Percentiles rank a stretch among this genome's conserved stretches.
Conservation (phyloP, 2,888 invertebrate species). For the Drosophila histrio region DNA sequence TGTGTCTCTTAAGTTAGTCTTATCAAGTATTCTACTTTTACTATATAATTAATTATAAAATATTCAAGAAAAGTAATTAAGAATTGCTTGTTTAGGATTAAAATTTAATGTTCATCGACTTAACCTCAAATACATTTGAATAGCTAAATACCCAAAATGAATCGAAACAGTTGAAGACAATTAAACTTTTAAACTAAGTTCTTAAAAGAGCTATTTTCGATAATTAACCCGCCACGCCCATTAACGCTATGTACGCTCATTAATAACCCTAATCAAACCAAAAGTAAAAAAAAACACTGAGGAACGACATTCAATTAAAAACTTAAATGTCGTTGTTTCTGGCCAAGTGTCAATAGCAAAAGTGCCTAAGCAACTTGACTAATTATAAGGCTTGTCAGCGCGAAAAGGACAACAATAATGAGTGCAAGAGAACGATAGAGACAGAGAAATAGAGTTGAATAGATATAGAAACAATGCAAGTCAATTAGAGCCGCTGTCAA, state of each 20-base stretch:
- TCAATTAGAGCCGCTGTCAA: constrained; percentile 67
- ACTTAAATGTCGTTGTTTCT: constrained; percentile 35
- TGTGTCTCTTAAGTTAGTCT: too few relatives aligned
- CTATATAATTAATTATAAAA: too few relatives aligned
- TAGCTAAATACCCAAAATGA: neutral
- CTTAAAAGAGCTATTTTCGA: constrained; percentile 7
- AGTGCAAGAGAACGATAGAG: constrained; percentile 4
- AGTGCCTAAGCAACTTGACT: constrained; percentile 61
- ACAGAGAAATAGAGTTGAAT: constrained; percentile 1
- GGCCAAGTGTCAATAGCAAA: constrained; percentile 67
- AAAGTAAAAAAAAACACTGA: constrained; percentile 6
- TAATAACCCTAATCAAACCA: constrained; percentile 39
- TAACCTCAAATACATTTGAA: neutral
- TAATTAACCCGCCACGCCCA: constrained; percentile 2
- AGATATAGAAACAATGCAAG: constrained; percentile 49
- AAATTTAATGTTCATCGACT: neutral
- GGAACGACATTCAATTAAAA: constrained; percentile 51
- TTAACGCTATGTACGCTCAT: constrained; percentile 1
- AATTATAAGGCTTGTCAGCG: constrained; percentile 55
- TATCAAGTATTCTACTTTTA: too few relatives aligned
- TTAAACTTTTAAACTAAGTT: neutral
- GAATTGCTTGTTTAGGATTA: too few relatives aligned
- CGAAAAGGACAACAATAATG: neutral
- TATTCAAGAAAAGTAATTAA: too few relatives aligned
- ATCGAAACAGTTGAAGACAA: constrained; percentile 1